Evolutionary conservation across 2,888 invertebrate genomes (phyloP).

Genomic region (Epistrophella euchroma): DNA sequence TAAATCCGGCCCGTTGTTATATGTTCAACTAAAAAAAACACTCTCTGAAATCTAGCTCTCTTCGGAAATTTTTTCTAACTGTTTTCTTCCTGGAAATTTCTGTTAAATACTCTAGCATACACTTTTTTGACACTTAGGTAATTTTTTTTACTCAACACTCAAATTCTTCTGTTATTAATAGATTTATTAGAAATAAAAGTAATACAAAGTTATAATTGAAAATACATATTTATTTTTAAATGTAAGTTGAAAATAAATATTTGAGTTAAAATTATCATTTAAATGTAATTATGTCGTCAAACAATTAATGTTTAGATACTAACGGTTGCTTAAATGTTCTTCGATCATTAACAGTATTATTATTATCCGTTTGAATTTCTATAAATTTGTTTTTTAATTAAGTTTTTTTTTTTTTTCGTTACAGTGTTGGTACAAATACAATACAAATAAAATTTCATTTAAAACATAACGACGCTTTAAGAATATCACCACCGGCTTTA

Average conservation of each 20-base stretch:
- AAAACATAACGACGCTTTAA: conserved; percentile 74
- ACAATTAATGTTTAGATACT: too few relatives aligned
- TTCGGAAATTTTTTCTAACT: background rate
- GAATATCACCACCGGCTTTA: conserved; percentile 80
- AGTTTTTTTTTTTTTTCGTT: conserved; percentile 33
- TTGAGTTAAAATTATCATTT: background rate
- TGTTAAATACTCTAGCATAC: background rate
- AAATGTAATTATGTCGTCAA: too few relatives aligned
- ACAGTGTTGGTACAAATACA: conserved; percentile 76
- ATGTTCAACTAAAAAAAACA: background rate
- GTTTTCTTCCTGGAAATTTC: background rate
- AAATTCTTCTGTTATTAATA: background rate
- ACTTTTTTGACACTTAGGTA: background rate
- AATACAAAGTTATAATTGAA: too few relatives aligned
- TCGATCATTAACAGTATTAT: background rate
- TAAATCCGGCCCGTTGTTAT: background rate
- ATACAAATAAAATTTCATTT: conserved; percentile 77
- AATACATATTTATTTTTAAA: background rate
- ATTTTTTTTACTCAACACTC: background rate
- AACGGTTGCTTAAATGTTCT: background rate
- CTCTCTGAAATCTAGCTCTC: background rate
- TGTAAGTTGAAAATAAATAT: background rate
- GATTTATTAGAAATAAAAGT: background rate
- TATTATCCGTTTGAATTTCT: background rate
- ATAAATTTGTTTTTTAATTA: background rate